Base-by-base conservation (phyloP, 2,888 invertebrate genomes). In the Polymixis flavicincta region DNA sequence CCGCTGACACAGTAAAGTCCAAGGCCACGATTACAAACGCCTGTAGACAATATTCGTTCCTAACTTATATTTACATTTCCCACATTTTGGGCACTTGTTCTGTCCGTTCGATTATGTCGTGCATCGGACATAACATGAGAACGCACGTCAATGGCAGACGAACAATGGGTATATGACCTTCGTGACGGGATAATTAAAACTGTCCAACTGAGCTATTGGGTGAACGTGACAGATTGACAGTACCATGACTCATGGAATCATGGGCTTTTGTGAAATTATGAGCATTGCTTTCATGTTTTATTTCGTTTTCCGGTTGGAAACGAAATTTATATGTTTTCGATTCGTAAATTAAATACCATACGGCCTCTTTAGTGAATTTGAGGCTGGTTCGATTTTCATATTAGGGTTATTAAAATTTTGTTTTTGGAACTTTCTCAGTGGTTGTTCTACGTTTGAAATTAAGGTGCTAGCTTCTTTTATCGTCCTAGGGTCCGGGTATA, bases 91-190 rank as follows among this genome's bases (percentile, higher is more conserved):
- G 50, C 64, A 80, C 63, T 83, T 61, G 54, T 65, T 66, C 50
- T 50, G 65, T 71, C 54, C 57, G 61, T 80, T 65, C 48, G 72
- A 78, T 86, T 85, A 78, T 80, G 76, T 83, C 85, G 80, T 59
- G 61, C 82, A 61, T 54, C 54, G 67, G 65, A 72, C 69, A 74
- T 54, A 61, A 71, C 84, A 87, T 81, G 80, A 76, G 85, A 85
- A 85, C 71, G 61, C 59, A 82, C 76, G 80, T 82, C 76, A 77
- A 74, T 84, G 67, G 74, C 71, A 72, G 61, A 37, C 42, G 76
- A 83, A 87, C 87, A 87, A 87, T 87, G 79, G 69, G 28, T 50
- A 28, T 78, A 28, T 78, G 86, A 80, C 87, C 87, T 87, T 87
- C 79, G 65, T 48, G 66, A 50, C 60, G 50, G 64, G 61, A 76